Base-by-base conservation (phyloP, 2,797 vertebrate genomes). In the Choloepus didactylus region DNA sequence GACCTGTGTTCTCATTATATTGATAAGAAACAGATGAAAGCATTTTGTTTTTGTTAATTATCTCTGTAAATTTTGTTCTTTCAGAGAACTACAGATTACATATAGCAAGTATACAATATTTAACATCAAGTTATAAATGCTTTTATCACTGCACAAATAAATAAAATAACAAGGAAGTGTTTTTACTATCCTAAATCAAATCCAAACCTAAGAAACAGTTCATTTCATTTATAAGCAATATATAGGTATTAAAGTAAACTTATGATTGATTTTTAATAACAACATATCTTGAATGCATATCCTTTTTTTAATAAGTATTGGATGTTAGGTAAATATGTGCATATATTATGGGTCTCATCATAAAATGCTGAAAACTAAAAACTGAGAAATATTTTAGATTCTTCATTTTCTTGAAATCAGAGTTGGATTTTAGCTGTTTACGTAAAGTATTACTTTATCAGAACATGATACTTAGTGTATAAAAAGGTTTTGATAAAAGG, bases 401-500 rank as follows among this genome's bases (percentile, higher is more conserved):
- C 44, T 69, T 85, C 6, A 59, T 95, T 92, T 94, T 41, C 79
- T 77, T 91, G 54, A 27, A 62, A 10, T 87, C 44, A 54, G 41
- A 59, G 15, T 94, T 81, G 31, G 11, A 46, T 80, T 73, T 0
- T 67, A 85, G 73, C 56, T 64, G 9, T 69, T 69, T 76, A 23
- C 41, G 21, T 81, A 80, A 91, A 89, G 64, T 27, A 51, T 1
- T 56, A 3, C 29, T 29, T 84, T 73, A 77, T 64, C 51, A 31
- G 18, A 76, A 76, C 23, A 79, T 21, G 69, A 67, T 60, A n/a
- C 35, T 83, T 35, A 92, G 4, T 59, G 54, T 46, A 59, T n/a
- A 87, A 19, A 16, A 89, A 84, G 49, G 51, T 12, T 79, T 72
- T 96, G 84, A 79, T 85, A 93, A 85, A 96, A 73, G 35, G 73